phyloP scores from a whole-genome alignment of 2,797 vertebrate species.

The Sphaeramia orbicularis region DNA sequence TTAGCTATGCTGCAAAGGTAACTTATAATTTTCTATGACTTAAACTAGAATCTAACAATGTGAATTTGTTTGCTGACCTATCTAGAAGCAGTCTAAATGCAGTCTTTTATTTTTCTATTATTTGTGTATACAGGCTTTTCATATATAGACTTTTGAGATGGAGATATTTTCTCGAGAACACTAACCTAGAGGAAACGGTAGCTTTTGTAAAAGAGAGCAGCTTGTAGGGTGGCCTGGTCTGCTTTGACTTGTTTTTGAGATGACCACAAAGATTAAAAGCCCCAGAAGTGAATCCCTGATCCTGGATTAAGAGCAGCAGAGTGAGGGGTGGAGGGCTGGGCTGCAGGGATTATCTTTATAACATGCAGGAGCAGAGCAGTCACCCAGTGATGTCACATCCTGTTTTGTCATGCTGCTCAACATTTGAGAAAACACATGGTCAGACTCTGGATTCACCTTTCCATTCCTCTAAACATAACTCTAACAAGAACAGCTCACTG shows the following conservation, averaged over 20 bases:
- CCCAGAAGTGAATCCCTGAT: constrained; percentile 51
- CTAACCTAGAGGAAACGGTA: constrained; percentile 40
- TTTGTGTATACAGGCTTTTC: constrained; percentile 77
- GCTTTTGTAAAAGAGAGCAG: constrained; percentile 50
- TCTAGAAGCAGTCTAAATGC: constrained; percentile 56
- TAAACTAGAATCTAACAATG: constrained; percentile 15
- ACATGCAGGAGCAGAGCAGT: constrained; percentile 54
- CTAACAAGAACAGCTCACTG: background rate
- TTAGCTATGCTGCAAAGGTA: constrained; percentile 35
- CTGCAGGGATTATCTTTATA: constrained; percentile 57
- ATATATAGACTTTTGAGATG: constrained; percentile 57
- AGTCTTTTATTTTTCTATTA: constrained; percentile 79
- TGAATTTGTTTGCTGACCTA: constrained; percentile 50
- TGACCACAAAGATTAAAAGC: constrained; percentile 48
- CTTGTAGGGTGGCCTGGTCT: constrained; percentile 10
- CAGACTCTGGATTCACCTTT: constrained; percentile 10
- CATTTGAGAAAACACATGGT: constrained; percentile 36
- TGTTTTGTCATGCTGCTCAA: constrained; percentile 51
- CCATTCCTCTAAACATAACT: constrained; percentile 7
- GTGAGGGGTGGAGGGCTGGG: background rate
- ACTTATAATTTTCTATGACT: constrained; percentile 43
- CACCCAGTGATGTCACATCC: constrained; percentile 66
- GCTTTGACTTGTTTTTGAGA: constrained; percentile 30
- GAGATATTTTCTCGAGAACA: constrained; percentile 68
- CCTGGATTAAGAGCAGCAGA: constrained; percentile 63